phyloP scores from a whole-genome alignment of 1,140 invertebrate species.

The Teleogryllus occipitalis region DNA sequence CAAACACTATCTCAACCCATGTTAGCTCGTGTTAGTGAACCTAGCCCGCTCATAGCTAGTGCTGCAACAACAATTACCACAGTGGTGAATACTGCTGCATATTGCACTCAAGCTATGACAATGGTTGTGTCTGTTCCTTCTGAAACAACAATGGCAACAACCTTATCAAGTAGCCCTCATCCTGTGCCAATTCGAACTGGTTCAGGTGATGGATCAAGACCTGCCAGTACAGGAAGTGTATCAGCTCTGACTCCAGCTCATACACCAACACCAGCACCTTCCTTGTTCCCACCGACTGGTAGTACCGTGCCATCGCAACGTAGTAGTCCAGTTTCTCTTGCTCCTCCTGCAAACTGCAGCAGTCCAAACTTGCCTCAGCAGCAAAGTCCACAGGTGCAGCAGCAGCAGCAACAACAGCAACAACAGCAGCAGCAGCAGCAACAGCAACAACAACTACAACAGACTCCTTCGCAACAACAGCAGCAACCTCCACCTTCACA shows the following conservation, averaged over 20 bases:
- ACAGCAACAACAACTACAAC: constrained; percentile 36
- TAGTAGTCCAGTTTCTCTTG: constrained; percentile 12
- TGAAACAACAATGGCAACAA: constrained; percentile 26
- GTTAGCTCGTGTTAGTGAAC: constrained; percentile 53
- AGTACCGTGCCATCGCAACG: constrained; percentile 19
- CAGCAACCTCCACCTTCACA: constrained; percentile 39
- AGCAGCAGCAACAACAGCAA: constrained; percentile 28
- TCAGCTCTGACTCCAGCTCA: constrained; percentile 24
- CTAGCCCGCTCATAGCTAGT: constrained; percentile 59
- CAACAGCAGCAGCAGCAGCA: constrained; percentile 34
- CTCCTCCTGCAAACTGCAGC: constrained; percentile 8
- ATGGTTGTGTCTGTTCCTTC: constrained; percentile 24
- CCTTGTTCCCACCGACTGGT: constrained; percentile 31
- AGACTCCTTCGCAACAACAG: constrained; percentile 22
- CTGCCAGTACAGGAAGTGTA: constrained; percentile 40
- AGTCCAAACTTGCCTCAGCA: constrained; percentile 8
- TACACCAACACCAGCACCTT: constrained; percentile 12
- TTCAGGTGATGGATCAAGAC: constrained; percentile 47
- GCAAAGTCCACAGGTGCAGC: not conserved
- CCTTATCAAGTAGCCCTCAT: constrained; percentile 10
- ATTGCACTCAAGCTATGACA: constrained; percentile 35
- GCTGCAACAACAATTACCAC: constrained; percentile 64
- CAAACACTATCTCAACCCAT: constrained; percentile 33
- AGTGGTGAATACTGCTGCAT: constrained; percentile 51
- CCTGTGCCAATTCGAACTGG: constrained; percentile 27